These are phyloP conservation scores for Ladona fulva DNA, from an alignment of 1,140 invertebrate genomes.

Conservation along the genomic window DNA sequence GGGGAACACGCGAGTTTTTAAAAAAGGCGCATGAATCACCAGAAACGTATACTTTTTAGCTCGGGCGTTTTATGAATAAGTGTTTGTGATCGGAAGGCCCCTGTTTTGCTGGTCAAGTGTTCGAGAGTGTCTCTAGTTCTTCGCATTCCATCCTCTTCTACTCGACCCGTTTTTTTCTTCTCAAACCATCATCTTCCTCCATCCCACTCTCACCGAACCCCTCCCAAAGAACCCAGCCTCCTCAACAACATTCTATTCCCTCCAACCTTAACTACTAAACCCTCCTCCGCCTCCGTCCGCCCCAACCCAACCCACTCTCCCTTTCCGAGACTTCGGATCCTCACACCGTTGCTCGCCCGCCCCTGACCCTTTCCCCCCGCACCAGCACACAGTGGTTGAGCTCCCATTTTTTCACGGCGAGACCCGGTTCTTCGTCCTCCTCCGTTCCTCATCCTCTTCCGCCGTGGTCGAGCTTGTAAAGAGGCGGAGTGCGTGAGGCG, in stretches of 20 bases:
- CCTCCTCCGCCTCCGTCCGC: background rate
- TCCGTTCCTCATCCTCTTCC: background rate
- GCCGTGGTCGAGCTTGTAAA: background rate
- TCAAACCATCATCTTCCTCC: background rate
- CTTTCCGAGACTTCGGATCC: background rate
- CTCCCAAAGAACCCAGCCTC: background rate
- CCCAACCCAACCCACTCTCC: background rate
- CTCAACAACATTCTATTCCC: background rate
- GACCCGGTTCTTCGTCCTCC: background rate
- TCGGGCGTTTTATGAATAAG: too few relatives aligned
- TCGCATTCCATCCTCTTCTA: background rate
- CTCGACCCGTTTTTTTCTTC: background rate
- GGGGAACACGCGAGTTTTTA: too few relatives aligned
- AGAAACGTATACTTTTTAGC: too few relatives aligned
- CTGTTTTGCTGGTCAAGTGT: too few relatives aligned
- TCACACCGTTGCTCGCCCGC: background rate
- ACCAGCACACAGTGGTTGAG: background rate
- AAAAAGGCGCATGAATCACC: too few relatives aligned
- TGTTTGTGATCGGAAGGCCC: too few relatives aligned
- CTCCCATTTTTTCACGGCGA: slow-evolving; percentile 2
- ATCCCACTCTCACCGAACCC: background rate
- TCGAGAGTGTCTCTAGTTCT: too few relatives aligned
- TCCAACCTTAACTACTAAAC: background rate
- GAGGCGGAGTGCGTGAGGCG: background rate
- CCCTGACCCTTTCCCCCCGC: background rate